These are phyloP conservation scores for Alca torda DNA, from an alignment of 2,797 vertebrate species.

Conservation along the genomic window DNA sequence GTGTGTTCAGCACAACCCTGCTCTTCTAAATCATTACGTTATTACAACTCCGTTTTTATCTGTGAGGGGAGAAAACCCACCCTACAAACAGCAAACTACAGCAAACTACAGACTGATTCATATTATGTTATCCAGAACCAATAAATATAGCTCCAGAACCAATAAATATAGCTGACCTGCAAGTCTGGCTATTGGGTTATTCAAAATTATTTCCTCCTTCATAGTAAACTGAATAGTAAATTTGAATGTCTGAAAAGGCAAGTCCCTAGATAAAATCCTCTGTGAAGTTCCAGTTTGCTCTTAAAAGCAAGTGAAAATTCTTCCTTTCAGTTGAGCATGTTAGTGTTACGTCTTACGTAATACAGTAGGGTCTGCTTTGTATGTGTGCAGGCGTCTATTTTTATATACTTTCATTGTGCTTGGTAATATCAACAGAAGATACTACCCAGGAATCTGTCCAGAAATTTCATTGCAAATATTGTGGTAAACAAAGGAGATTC, in stretches of 20 bases:
- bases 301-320: not conserved
- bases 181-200: not conserved
- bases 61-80: not conserved
- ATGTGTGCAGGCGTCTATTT: not conserved
- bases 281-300: not conserved
- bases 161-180: not conserved
- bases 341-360: not conserved
- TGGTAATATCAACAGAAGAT: not conserved
- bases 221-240: not conserved
- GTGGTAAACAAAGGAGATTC: not conserved
- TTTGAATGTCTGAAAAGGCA: not conserved
- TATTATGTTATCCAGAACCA: not conserved
- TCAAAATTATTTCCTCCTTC: not conserved
- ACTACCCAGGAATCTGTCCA: not conserved
- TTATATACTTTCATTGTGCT: not conserved
- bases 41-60: not conserved
- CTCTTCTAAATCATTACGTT: not conserved
- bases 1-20: not conserved
- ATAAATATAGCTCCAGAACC: not conserved
- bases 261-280: not conserved
- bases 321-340: not conserved
- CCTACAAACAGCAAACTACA: too few species aligned
- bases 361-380: not conserved
- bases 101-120: not conserved
- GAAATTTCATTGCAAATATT: not conserved